Percentiles rank a stretch among this genome's conserved stretches.
Evolutionary conservation across 2,888 invertebrate species (phyloP).

Genomic region (Phyllotreta cruciferae): DNA sequence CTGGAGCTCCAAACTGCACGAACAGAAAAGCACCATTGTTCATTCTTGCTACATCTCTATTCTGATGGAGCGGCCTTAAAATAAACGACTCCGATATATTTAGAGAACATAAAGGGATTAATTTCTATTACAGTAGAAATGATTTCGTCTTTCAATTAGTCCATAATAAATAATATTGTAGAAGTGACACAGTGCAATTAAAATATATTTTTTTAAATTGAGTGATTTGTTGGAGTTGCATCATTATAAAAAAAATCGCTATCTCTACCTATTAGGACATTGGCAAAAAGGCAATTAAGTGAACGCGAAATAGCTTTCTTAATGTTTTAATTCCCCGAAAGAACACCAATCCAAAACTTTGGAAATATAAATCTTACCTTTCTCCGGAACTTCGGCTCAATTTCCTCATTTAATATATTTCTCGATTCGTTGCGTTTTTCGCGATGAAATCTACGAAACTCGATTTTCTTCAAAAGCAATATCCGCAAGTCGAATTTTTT

Average conservation of each 20-base stretch:
- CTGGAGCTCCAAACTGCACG: no score
- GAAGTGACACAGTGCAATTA: no score
- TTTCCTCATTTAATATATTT: slow-evolving; percentile 20
- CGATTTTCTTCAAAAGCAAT: slow-evolving; percentile 25
- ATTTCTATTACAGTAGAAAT: no score
- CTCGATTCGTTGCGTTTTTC: slow-evolving; percentile 5
- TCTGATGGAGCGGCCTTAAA: slow-evolving; percentile 20
- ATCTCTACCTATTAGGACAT: no score
- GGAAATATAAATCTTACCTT: background rate
- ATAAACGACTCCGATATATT: slow-evolving; percentile 14
- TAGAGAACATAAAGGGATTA: no score
- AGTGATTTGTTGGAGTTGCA: no score
- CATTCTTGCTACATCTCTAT: slow-evolving; percentile 10
- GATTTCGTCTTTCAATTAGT: no score
- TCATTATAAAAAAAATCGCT: no score
- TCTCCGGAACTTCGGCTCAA: slow-evolving; percentile 12
- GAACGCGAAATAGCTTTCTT: background rate
- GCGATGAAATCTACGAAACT: slow-evolving; percentile 15
- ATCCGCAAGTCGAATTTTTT: slow-evolving; percentile 20
- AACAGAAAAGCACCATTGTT: no score
- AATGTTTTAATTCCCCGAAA: background rate
- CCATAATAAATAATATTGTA: no score
- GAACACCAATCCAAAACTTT: background rate
- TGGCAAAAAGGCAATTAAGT: no score
- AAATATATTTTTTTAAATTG: no score